Base-by-base conservation (phyloP, 2,113 vertebrate genomes). In the Chloropsis cyanopogon region DNA sequence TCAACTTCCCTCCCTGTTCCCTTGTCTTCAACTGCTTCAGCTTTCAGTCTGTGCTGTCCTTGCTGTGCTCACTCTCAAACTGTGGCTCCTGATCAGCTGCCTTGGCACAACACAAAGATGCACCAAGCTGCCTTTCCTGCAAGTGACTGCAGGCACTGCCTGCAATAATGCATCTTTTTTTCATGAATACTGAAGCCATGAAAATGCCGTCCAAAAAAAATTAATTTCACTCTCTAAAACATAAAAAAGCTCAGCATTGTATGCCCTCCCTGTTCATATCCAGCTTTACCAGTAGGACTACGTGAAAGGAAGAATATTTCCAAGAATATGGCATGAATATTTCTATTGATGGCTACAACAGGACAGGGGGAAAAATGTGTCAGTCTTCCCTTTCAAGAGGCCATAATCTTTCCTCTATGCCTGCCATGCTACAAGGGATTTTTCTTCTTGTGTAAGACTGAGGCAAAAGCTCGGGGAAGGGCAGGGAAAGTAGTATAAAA, bases 291-390 rank as follows among this genome's bases (percentile, higher is more conserved):
- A 50, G 80, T 44, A 80, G 44, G 14, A 42, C n/a, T 82, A 73
- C 37, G 85, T 75, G 54, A 93, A 96, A 94, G n/a, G n/a, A 84
- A 59, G 82, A 46, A 8, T 41, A 82, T 60, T 93, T 69, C 82
- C 90, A 92, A 81, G 87, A 95, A 92, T 2, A 15, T 17, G 7
- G 15, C 44, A 39, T 26, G 11, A 41, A 22, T 88, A 52, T 70
- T 93, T 93, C 57, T 85, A 39, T 69, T 78, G 66, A 84, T 53
- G 80, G 25, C 59, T 96, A 46, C 44, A 68, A 69, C 1, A 72
- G 14, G 44, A 70, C 4, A 44, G 25, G 9, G 20, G 13, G 17
- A 8, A 53, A 84, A 87, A 86, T 5, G 7, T 26, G 14, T 28
- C 42, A 75, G 85, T 77, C 44, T 91, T 84, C 53, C 37, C 59